Conservation (phyloP, 2,888 invertebrate genomes). For the Meganola albula region DNA sequence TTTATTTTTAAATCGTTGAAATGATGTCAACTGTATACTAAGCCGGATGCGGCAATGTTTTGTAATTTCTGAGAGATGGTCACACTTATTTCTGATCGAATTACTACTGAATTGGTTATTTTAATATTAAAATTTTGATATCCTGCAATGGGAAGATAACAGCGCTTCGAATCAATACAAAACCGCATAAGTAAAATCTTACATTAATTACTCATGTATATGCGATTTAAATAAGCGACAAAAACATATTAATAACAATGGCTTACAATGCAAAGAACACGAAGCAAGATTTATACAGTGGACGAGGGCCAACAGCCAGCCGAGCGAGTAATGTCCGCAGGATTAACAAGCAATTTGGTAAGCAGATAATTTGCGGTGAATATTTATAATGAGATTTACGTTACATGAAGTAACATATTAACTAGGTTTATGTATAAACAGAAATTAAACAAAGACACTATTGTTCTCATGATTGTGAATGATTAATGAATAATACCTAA, state of each 20-base stretch:
- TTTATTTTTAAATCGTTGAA: too few species aligned
- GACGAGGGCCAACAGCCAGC: conserved; percentile 56
- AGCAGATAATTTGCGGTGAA: conserved; percentile 44
- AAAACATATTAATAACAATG: conserved; percentile 53
- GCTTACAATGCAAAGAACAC: conserved; percentile 53
- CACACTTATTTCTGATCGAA: too few species aligned
- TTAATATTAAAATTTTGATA: too few species aligned
- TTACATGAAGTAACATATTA: conserved; percentile 22
- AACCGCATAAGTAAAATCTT: not conserved
- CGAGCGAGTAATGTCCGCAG: conserved; percentile 46
- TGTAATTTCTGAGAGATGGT: too few species aligned
- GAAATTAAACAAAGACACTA: conserved; percentile 20
- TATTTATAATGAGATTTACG: conserved; percentile 37
- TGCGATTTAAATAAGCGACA: conserved; percentile 11
- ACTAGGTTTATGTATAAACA: conserved; percentile 16
- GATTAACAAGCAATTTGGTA: conserved; percentile 57
- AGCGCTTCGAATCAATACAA: not conserved
- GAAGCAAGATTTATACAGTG: conserved; percentile 51
- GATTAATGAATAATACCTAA: too few species aligned
- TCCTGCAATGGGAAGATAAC: too few species aligned
- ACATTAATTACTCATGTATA: not conserved
- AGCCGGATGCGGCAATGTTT: too few species aligned
- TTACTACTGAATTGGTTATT: too few species aligned
- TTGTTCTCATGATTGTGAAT: conserved; percentile 11
- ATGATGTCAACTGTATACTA: too few species aligned